phyloP scores from a whole-genome alignment of 2,113 vertebrate genomes.

The Sorex fumeus region DNA sequence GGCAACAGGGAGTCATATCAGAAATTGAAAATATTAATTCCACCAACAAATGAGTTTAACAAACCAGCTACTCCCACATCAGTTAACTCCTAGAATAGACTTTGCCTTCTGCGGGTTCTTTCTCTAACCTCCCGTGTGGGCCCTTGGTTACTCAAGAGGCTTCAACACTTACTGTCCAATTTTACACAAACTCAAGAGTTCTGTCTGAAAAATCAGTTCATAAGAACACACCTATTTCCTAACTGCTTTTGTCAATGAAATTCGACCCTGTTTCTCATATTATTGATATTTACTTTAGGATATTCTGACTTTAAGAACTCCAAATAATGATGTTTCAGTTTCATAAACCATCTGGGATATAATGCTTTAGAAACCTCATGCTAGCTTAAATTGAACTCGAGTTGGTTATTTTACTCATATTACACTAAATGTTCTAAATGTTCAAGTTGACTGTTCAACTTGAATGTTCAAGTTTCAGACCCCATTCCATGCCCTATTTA shows the following conservation, averaged over 20 bases:
- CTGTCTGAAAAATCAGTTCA: constrained; percentile 6
- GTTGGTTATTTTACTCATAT: neutral
- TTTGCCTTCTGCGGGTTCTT: neutral
- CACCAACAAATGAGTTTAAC: neutral
- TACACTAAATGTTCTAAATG: neutral
- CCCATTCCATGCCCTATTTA: neutral
- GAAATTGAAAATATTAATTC: neutral
- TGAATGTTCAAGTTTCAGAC: neutral
- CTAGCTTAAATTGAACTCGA: neutral
- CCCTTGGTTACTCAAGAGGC: neutral
- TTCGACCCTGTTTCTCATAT: neutral
- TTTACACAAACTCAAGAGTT: neutral
- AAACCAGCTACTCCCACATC: neutral
- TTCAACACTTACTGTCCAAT: neutral
- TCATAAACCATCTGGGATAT: neutral
- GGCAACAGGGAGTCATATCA: neutral
- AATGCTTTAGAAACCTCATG: neutral
- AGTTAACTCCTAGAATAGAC: neutral
- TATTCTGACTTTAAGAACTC: neutral
- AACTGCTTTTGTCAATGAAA: neutral
- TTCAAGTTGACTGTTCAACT: neutral
- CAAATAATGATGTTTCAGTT: neutral
- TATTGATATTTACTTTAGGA: constrained; percentile 16
- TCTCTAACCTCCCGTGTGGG: neutral
- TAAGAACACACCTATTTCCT: neutral